Conservation (phyloP, 2,888 invertebrate genomes). For the Perizoma flavofasciatum region DNA sequence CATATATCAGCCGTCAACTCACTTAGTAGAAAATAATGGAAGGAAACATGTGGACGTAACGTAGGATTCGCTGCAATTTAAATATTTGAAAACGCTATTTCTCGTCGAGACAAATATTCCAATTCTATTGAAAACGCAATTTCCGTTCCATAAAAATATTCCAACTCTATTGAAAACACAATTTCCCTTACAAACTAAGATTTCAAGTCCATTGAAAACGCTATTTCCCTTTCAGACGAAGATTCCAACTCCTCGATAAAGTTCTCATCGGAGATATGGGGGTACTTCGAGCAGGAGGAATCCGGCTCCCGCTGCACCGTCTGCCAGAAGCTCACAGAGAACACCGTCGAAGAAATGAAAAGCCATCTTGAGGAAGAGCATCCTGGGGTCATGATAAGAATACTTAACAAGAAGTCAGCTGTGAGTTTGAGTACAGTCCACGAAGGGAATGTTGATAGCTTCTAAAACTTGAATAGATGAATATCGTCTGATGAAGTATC, state of each 20-base stretch:
- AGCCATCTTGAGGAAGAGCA: constrained; percentile 53
- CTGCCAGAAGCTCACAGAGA: constrained; percentile 42
- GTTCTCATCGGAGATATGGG: constrained; percentile 46
- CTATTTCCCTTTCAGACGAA: neutral
- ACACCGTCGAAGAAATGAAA: constrained; percentile 37
- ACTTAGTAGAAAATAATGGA: too few species aligned
- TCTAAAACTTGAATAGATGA: too few species aligned
- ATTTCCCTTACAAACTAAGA: too few species aligned
- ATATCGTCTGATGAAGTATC: too few species aligned
- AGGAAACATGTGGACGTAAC: too few species aligned
- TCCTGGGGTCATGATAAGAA: constrained; percentile 43
- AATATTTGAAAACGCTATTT: too few species aligned
- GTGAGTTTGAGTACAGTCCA: neutral
- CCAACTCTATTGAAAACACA: constrained; percentile 2
- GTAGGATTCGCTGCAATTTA: too few species aligned
- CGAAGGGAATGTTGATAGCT: too few species aligned
- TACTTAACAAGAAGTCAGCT: constrained; percentile 29
- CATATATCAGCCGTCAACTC: too few species aligned
- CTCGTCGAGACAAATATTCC: too few species aligned
- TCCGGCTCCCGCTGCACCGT: constrained; percentile 49
- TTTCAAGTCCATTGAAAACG: too few species aligned
- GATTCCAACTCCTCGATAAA: constrained; percentile 19
- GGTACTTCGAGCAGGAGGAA: constrained; percentile 53
- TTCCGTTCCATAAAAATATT: constrained; percentile 3
- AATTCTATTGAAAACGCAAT: too few species aligned